These are phyloP conservation scores for Epicauta chinensis DNA, from an alignment of 1,140 invertebrate genomes.

Conservation along the genomic window DNA sequence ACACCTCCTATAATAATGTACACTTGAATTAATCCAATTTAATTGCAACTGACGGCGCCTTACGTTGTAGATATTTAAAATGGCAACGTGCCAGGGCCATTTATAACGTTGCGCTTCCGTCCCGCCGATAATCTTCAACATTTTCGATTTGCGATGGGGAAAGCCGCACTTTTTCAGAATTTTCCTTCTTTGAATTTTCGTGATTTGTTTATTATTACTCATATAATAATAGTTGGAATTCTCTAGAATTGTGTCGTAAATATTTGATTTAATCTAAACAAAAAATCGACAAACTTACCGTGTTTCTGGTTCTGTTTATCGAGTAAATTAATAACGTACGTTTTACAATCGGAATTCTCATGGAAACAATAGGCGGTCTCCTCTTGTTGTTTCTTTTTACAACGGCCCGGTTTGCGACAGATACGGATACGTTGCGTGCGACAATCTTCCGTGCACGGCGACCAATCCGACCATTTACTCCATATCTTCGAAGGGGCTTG, in stretches of 20 bases:
- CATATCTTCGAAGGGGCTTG: slow-evolving; percentile 30
- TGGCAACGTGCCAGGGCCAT: slow-evolving; percentile 93
- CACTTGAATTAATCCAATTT: background rate
- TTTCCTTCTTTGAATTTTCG: background rate
- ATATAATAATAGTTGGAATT: background rate
- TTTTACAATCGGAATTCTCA: slow-evolving; percentile 71
- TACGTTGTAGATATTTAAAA: slow-evolving; percentile 76
- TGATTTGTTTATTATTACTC: background rate
- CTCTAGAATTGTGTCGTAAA: background rate
- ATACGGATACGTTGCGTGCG: slow-evolving; percentile 49
- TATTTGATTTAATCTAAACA: too few species aligned
- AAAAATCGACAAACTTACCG: background rate
- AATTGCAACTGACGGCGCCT: slow-evolving; percentile 21
- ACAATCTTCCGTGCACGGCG: slow-evolving; percentile 43
- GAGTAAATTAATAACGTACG: slow-evolving; percentile 54
- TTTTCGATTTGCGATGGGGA: slow-evolving; percentile 35
- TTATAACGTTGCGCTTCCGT: slow-evolving; percentile 64
- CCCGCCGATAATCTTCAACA: slow-evolving; percentile 81
- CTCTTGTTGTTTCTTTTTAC: slow-evolving; percentile 63
- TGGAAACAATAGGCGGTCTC: slow-evolving; percentile 79
- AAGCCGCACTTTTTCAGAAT: slow-evolving; percentile 25
- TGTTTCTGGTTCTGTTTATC: slow-evolving; percentile 8
- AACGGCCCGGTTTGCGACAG: slow-evolving; percentile 67
- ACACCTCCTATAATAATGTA: slow-evolving; percentile 58
- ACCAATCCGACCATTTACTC: slow-evolving; percentile 46